A percentile compares a stretch with the other conserved stretches of the same genome.
These are phyloP conservation scores for Pycnonotus jocosus DNA, from an alignment of 2,113 vertebrate species.

Conservation along the genomic window DNA sequence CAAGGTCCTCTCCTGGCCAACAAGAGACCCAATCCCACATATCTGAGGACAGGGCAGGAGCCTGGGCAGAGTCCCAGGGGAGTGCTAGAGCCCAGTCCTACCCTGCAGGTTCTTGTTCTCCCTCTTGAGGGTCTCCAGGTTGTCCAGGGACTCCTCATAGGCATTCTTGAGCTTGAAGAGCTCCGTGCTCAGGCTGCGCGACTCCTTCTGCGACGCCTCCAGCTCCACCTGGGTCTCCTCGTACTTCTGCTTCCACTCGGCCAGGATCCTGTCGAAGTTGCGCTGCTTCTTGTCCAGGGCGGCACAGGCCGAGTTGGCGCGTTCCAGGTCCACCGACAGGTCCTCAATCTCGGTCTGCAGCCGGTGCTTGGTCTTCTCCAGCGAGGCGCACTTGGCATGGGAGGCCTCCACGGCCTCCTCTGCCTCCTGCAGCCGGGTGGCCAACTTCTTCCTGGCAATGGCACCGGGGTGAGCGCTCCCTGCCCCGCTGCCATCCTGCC, in stretches of 20 bases:
- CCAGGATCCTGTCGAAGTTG: constrained; percentile 85
- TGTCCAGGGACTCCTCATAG: constrained; percentile 87
- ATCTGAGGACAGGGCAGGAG: not conserved
- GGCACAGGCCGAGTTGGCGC: constrained; percentile 80
- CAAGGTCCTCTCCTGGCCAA: not conserved
- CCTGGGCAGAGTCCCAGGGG: not conserved
- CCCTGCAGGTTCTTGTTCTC: constrained; percentile 97
- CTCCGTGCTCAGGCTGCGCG: constrained; percentile 85
- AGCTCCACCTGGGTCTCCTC: constrained; percentile 89
- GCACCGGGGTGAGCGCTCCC: not conserved
- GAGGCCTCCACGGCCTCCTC: constrained; percentile 85
- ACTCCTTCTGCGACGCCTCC: constrained; percentile 86
- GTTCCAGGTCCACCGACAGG: constrained; percentile 85
- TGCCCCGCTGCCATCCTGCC: not conserved
- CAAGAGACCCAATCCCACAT: not conserved
- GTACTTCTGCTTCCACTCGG: constrained; percentile 87
- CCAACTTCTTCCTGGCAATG: constrained; percentile 83
- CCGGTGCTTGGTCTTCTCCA: constrained; percentile 92
- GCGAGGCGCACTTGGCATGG: constrained; percentile 86
- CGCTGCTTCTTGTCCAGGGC: constrained; percentile 91
- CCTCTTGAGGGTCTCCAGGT: constrained; percentile 86
- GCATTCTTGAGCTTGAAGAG: constrained; percentile 92
- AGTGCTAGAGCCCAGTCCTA: constrained; percentile 1
- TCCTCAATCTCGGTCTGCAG: constrained; percentile 92
- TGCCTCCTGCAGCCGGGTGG: constrained; percentile 84